phyloP scores from a whole-genome alignment of 2,797 vertebrate species.

The Coranthus polyacanthus region DNA sequence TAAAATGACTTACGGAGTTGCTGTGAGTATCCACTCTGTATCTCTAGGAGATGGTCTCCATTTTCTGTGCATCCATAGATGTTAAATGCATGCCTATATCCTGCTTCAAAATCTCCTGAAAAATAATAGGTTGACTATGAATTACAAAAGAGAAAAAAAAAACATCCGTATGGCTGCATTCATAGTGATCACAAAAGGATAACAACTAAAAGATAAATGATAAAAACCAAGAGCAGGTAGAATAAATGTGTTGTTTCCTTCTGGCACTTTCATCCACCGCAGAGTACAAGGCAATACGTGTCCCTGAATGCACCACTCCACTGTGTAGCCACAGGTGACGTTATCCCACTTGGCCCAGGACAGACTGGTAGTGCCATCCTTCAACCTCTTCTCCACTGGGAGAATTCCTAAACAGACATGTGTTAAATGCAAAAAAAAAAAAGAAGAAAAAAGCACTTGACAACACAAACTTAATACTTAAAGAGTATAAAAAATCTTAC shows the following conservation, averaged over 20 bases:
- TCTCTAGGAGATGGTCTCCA: slow-evolving; percentile 78
- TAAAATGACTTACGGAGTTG: slow-evolving; percentile 85
- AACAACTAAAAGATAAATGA: not conserved
- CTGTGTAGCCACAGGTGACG: slow-evolving; percentile 81
- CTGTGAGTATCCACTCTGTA: slow-evolving; percentile 84
- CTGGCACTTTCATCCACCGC: slow-evolving; percentile 83
- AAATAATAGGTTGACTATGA: slow-evolving; percentile 20
- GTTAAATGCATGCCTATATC: slow-evolving; percentile 85
- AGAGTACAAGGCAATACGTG: slow-evolving; percentile 70
- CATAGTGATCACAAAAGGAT: not conserved
- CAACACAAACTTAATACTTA: too few relatives aligned
- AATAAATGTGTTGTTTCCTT: slow-evolving; percentile 72
- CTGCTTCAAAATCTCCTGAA: slow-evolving; percentile 83
- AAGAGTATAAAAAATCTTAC: too few relatives aligned
- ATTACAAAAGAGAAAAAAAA: not conserved
- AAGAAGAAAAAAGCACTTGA: too few relatives aligned
- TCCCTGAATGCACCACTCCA: slow-evolving; percentile 88
- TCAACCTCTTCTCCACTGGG: slow-evolving; percentile 55
- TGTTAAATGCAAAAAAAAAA: too few relatives aligned
- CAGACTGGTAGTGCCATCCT: slow-evolving; percentile 65
- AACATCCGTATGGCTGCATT: not conserved
- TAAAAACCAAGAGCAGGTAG: slow-evolving; percentile 76
- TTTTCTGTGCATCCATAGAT: slow-evolving; percentile 82
- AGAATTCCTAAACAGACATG: slow-evolving; percentile 42
- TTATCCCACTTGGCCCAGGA: slow-evolving; percentile 78